These are phyloP conservation scores for Crioceris asparagi DNA, from an alignment of 2,888 invertebrate species.

Conservation along the genomic window DNA sequence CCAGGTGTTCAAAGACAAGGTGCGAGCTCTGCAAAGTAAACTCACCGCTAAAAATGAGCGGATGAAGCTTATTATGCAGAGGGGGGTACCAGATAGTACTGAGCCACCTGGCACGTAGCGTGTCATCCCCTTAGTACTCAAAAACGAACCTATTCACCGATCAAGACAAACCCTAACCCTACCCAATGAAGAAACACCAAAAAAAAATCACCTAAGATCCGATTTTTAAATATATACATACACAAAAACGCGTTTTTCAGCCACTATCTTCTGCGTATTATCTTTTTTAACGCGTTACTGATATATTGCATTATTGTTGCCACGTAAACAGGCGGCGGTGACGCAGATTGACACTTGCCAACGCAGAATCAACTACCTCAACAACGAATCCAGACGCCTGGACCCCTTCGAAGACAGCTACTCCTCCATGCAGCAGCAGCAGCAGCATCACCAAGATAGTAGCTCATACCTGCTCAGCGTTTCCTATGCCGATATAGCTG, in stretches of 20 bases:
- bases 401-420: constrained; percentile 63
- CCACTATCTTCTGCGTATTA: constrained; percentile 30
- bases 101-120: constrained; percentile 62
- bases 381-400: constrained; percentile 59
- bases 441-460: constrained; percentile 63
- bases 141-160: constrained; percentile 22
- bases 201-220: not conserved
- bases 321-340: constrained; percentile 26
- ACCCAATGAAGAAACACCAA: constrained; percentile 7
- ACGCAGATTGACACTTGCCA: not conserved
- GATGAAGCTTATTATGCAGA: constrained; percentile 76
- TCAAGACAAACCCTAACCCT: constrained; percentile 12
- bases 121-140: constrained; percentile 8
- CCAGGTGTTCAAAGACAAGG: constrained; percentile 77
- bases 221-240: constrained; percentile 3
- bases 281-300: constrained; percentile 25
- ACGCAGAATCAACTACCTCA: constrained; percentile 62
- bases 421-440: constrained; percentile 46
- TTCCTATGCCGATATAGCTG: constrained; percentile 61
- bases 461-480: constrained; percentile 46
- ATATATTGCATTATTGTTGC: constrained; percentile 29
- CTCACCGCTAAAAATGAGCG: constrained; percentile 80
- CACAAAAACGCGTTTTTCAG: constrained; percentile 24
- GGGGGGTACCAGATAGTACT: constrained; percentile 68
- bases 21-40: constrained; percentile 78